Evolutionary conservation across 2,797 vertebrate genomes (phyloP).

Genomic region (Perodicticus potto): DNA sequence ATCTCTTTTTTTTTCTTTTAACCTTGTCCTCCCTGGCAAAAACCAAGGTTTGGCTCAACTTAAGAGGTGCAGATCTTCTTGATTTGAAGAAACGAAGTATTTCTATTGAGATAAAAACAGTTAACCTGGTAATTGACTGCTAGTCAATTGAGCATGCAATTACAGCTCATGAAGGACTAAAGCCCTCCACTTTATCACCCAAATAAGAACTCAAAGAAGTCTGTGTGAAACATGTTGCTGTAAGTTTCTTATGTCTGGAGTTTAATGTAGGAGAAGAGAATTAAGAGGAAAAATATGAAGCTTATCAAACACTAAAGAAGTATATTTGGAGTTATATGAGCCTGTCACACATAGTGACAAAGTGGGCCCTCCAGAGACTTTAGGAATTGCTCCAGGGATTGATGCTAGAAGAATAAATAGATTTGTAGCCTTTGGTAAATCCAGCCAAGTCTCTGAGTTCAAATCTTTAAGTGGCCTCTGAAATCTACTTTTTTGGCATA

Average conservation of each 20-base stretch:
- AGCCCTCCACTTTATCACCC: neutral
- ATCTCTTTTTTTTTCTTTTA: neutral
- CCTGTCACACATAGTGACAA: neutral
- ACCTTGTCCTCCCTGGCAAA: neutral
- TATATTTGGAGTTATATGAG: constrained; percentile 28
- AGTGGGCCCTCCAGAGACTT: neutral
- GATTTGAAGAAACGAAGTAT: constrained; percentile 22
- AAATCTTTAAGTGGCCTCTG: neutral
- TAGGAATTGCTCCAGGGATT: neutral
- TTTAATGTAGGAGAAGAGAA: constrained; percentile 1
- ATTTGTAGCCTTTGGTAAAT: neutral
- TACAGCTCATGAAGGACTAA: neutral
- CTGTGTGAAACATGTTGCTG: neutral
- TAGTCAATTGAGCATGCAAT: neutral
- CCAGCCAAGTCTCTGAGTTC: neutral
- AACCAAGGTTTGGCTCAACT: neutral
- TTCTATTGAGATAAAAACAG: constrained; percentile 22
- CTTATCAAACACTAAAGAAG: neutral
- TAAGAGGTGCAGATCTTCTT: neutral
- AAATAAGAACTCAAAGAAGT: neutral
- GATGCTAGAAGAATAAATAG: neutral
- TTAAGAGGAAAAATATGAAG: constrained; percentile 36
- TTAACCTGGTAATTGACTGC: neutral
- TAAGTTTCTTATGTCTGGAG: neutral
- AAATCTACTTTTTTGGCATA: neutral